A percentile compares a stretch with the other conserved stretches of the same genome.
These are phyloP conservation scores for Ophioninae sp. DNA, from an alignment of 2,888 invertebrate genomes.

Conservation along the genomic window DNA sequence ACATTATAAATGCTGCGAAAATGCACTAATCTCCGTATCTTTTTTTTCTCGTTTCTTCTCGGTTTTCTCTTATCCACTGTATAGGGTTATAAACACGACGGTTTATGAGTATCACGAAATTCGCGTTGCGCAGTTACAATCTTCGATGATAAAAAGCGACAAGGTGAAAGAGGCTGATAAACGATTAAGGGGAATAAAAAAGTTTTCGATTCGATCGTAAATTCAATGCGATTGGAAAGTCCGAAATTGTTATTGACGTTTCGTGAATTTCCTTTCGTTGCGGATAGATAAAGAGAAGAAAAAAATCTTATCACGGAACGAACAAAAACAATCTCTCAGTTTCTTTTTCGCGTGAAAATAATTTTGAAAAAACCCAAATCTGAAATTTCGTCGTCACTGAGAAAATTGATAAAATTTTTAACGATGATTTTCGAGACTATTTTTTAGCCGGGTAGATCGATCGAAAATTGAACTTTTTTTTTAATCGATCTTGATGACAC, in stretches of 20 bases:
- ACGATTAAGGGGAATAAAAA: not conserved
- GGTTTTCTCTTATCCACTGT: constrained; percentile 27
- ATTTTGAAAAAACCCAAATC: not conserved
- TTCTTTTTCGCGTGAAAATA: not conserved
- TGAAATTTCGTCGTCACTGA: not conserved
- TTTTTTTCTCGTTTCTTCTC: not conserved
- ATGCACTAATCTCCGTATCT: constrained; percentile 10
- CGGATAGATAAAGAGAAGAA: not conserved
- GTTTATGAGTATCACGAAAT: constrained; percentile 22
- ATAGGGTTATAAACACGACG: constrained; percentile 11
- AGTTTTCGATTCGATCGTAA: constrained; percentile 9
- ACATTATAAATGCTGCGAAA: constrained; percentile 47
- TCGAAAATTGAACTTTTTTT: not conserved
- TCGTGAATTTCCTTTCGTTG: constrained; percentile 11
- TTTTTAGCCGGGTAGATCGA: not conserved
- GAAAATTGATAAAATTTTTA: too few species aligned
- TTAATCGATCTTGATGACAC: not conserved
- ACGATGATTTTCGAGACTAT: not conserved
- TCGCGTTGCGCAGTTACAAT: not conserved
- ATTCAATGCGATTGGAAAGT: constrained; percentile 6
- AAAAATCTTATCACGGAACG: not conserved
- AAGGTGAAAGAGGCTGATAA: not conserved
- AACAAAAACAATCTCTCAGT: not conserved
- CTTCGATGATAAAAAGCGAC: constrained; percentile 16
- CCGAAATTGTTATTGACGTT: not conserved